These are phyloP conservation scores for Drosophila lowei DNA, from an alignment of 1,140 invertebrate genomes.

Conservation along the genomic window DNA sequence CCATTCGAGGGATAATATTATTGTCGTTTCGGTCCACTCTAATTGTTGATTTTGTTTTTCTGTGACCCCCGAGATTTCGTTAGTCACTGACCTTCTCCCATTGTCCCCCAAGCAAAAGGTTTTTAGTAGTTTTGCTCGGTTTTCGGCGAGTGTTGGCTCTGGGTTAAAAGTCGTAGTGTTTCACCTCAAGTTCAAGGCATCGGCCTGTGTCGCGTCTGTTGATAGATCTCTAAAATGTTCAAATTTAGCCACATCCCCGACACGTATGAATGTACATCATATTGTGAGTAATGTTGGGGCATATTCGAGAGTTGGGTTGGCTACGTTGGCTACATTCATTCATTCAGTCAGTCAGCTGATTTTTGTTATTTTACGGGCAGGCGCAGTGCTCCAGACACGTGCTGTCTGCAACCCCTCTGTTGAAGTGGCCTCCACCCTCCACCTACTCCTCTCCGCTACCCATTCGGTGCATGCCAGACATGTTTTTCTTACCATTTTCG, in stretches of 20 bases:
- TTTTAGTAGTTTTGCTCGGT: constrained; percentile 28
- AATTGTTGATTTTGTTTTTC: constrained; percentile 16
- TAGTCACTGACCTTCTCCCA: constrained; percentile 39
- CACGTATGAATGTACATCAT: neutral
- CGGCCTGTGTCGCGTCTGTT: neutral
- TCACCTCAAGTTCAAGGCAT: constrained; percentile 66
- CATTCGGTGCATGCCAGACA: constrained; percentile 44
- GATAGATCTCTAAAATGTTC: constrained; percentile 15
- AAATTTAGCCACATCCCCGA: neutral
- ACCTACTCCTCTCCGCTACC: neutral
- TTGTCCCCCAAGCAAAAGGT: constrained; percentile 15
- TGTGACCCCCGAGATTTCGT: constrained; percentile 49
- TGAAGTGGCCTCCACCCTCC: neutral
- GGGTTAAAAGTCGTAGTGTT: constrained; percentile 26
- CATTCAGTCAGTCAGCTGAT: constrained; percentile 30
- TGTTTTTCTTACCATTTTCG: constrained; percentile 51
- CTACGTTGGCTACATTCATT: constrained; percentile 40
- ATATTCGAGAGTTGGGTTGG: constrained; percentile 6
- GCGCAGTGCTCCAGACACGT: constrained; percentile 58
- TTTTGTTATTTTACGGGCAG: constrained; percentile 52
- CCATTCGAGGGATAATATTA: too few relatives aligned
- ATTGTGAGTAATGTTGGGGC: constrained; percentile 15
- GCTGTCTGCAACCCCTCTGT: constrained; percentile 42
- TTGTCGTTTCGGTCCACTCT: neutral
- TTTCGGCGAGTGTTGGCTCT: constrained; percentile 34